phyloP scores from a whole-genome alignment of 2,888 invertebrate species.

The Gari tellinella region DNA sequence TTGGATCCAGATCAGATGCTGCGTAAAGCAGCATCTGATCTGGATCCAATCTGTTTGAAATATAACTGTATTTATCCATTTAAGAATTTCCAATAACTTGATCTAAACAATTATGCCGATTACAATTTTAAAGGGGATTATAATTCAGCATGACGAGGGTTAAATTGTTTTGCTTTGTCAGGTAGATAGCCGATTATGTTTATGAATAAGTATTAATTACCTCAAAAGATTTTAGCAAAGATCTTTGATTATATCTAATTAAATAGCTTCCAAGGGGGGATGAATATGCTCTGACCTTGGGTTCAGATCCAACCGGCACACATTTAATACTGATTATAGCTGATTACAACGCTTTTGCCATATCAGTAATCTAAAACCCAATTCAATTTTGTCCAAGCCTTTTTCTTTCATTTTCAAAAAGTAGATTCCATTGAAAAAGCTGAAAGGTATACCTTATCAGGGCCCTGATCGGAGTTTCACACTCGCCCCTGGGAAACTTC shows the following conservation, averaged over 20 bases:
- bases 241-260: slow-evolving; percentile 31
- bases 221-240: slow-evolving; percentile 24
- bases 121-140: too few species aligned
- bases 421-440: too few species aligned
- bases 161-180: slow-evolving; percentile 19
- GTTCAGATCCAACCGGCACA: slow-evolving; percentile 27
- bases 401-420: slow-evolving; percentile 6
- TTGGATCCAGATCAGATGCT: too few species aligned
- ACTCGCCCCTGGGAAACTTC: too few species aligned
- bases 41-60: too few species aligned
- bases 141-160: too few species aligned
- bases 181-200: slow-evolving; percentile 29
- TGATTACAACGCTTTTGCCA: slow-evolving; percentile 35
- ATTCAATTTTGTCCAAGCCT: slow-evolving; percentile 53
- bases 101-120: too few species aligned
- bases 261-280: slow-evolving; percentile 25
- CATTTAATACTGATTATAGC: slow-evolving; percentile 37
- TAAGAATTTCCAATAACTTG: too few species aligned
- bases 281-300: slow-evolving; percentile 34
- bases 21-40: too few species aligned
- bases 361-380: slow-evolving; percentile 49
- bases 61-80: too few species aligned
- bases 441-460: too few species aligned
- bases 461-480: too few species aligned
- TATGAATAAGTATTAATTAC: slow-evolving; percentile 48